Evolutionary conservation across 2,797 vertebrate species (phyloP).

Genomic region (Parauchenoglanis ngamensis): DNA sequence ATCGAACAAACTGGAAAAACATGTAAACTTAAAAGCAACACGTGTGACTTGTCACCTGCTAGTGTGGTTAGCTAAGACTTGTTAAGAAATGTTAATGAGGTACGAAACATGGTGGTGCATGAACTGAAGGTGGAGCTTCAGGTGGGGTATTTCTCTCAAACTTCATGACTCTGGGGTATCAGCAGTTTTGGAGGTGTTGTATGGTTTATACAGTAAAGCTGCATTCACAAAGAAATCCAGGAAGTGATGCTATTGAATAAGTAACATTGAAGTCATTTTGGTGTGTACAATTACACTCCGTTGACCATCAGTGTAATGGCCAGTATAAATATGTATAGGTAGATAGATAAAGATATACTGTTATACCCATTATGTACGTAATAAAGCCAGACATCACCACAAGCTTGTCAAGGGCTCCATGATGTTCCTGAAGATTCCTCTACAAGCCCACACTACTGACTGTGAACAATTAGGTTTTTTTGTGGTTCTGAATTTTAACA

Average conservation of each 20-base stretch:
- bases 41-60: background rate
- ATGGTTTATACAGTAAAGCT: background rate
- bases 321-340: background rate
- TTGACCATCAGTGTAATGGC: background rate
- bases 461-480: slow-evolving; percentile 17
- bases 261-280: background rate
- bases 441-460: slow-evolving; percentile 14
- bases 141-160: background rate
- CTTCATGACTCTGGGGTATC: background rate
- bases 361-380: background rate
- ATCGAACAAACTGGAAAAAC: background rate
- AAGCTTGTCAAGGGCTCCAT: background rate
- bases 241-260: background rate
- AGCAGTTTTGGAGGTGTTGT: background rate
- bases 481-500: slow-evolving; percentile 5
- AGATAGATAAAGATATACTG: background rate
- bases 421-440: background rate
- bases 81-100: background rate
- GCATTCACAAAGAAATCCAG: background rate
- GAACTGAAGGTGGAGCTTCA: background rate
- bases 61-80: slow-evolving; percentile 7
- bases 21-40: background rate
- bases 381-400: background rate
- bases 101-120: background rate
- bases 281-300: background rate